These are phyloP conservation scores for Melinaea marsaeus DNA, from an alignment of 2,888 invertebrate genomes.

Conservation along the genomic window DNA sequence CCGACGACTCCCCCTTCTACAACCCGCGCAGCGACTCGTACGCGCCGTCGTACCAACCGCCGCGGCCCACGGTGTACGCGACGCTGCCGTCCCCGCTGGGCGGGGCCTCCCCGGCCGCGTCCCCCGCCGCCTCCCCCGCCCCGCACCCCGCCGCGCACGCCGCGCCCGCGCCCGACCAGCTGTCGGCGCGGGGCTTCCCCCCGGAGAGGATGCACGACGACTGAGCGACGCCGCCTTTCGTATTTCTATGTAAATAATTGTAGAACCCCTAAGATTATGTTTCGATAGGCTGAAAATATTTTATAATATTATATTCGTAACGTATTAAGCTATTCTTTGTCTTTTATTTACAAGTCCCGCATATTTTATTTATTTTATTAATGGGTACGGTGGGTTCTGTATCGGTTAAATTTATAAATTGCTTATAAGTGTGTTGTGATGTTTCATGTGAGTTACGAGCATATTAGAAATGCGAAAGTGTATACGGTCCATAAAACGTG, in stretches of 20 bases:
- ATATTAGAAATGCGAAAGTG: too few relatives aligned
- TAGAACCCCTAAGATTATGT: conserved; percentile 73
- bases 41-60: conserved; percentile 73
- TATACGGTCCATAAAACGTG: too few relatives aligned
- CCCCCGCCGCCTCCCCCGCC: conserved; percentile 63
- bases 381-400: background rate
- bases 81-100: conserved; percentile 69
- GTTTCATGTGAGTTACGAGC: too few relatives aligned
- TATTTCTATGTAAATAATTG: conserved; percentile 67
- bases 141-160: conserved; percentile 49
- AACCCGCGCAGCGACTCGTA: conserved; percentile 74
- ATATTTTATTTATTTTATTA: background rate
- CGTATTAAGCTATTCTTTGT: conserved; percentile 26
- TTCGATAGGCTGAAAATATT: conserved; percentile 74
- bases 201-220: conserved; percentile 49
- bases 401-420: background rate
- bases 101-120: conserved; percentile 62
- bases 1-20: conserved; percentile 74
- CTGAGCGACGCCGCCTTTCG: conserved; percentile 58
- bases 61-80: conserved; percentile 72
- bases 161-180: conserved; percentile 41
- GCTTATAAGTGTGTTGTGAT: background rate
- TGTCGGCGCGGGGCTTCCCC: conserved; percentile 52
- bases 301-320: conserved; percentile 73
- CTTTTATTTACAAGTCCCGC: conserved; percentile 29